These are phyloP conservation scores for Acrobasis suavella DNA, from an alignment of 2,888 invertebrate species.

Conservation along the genomic window DNA sequence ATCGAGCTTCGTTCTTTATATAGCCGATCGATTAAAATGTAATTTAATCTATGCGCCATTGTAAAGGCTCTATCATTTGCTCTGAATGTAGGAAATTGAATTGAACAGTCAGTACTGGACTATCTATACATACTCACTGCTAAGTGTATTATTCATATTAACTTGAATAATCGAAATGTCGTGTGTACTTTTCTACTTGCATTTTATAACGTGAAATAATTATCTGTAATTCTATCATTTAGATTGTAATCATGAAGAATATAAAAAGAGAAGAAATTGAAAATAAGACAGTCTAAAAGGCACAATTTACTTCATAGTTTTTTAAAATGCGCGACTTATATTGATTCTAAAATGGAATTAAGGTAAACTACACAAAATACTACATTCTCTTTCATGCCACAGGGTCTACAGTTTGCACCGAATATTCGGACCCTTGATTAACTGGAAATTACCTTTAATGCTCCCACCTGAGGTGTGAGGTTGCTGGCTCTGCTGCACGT, in stretches of 20 bases:
- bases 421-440: slow-evolving; percentile 46
- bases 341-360: too few species aligned
- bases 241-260: too few species aligned
- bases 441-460: slow-evolving; percentile 88
- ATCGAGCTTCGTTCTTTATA: neutral
- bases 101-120: too few species aligned
- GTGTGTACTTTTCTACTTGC: too few species aligned
- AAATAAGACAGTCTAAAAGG: too few species aligned
- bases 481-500: slow-evolving; percentile 85
- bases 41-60: neutral
- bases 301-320: too few species aligned
- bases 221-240: too few species aligned
- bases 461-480: slow-evolving; percentile 91
- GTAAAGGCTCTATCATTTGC: neutral
- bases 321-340: neutral
- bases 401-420: slow-evolving; percentile 24
- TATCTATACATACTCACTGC: too few species aligned
- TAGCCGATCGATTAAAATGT: neutral
- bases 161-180: too few species aligned
- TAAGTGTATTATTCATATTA: too few species aligned
- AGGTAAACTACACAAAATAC: neutral
- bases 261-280: too few species aligned
- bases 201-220: too few species aligned
- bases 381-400: neutral
- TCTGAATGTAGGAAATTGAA: neutral